These are phyloP conservation scores for Aurelia aurita complex sp. Pacific DNA, from an alignment of 30 jellyfish, hydroid and myxozoan species.

Conservation along the genomic window DNA sequence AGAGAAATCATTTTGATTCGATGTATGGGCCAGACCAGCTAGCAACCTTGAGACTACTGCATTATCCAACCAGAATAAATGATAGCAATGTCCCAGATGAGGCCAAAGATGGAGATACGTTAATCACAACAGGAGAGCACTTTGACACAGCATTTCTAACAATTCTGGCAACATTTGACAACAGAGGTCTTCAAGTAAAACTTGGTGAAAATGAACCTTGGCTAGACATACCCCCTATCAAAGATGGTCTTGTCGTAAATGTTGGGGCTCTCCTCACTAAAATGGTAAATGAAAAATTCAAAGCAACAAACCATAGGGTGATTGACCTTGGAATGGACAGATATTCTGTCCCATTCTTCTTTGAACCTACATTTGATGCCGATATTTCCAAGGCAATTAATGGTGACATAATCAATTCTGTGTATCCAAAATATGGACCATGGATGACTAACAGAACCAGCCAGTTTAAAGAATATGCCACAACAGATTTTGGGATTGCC, in stretches of 20 bases:
- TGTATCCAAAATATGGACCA: slow-evolving; percentile 73
- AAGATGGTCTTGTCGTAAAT: slow-evolving; percentile 63
- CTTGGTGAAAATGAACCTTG: slow-evolving; percentile 66
- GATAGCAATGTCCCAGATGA: slow-evolving; percentile 70
- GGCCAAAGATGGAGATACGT: slow-evolving; percentile 73
- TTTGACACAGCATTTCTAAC: slow-evolving; percentile 68
- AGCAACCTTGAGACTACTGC: slow-evolving; percentile 77
- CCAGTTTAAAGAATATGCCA: slow-evolving; percentile 83
- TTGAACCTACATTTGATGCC: slow-evolving; percentile 78
- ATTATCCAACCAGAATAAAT: slow-evolving; percentile 71
- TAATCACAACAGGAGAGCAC: slow-evolving; percentile 90
- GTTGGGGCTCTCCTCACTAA: slow-evolving; percentile 59
- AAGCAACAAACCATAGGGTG: slow-evolving; percentile 87
- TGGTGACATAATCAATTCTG: slow-evolving; percentile 52
- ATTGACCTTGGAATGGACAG: slow-evolving; percentile 77
- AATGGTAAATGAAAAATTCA: slow-evolving; percentile 49
- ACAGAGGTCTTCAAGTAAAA: slow-evolving; percentile 76
- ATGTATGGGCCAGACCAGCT: slow-evolving; percentile 55
- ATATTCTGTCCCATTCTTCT: slow-evolving; percentile 80
- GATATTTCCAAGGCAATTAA: slow-evolving; percentile 70
- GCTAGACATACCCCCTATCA: slow-evolving; percentile 75
- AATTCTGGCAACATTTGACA: slow-evolving; percentile 71
- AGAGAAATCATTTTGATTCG: slow-evolving; percentile 25
- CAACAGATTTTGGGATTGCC: slow-evolving; percentile 85
- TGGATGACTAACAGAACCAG: slow-evolving; percentile 90